phyloP scores from a whole-genome alignment of 2,797 vertebrate genomes.

The Pangasius larnaudii region DNA sequence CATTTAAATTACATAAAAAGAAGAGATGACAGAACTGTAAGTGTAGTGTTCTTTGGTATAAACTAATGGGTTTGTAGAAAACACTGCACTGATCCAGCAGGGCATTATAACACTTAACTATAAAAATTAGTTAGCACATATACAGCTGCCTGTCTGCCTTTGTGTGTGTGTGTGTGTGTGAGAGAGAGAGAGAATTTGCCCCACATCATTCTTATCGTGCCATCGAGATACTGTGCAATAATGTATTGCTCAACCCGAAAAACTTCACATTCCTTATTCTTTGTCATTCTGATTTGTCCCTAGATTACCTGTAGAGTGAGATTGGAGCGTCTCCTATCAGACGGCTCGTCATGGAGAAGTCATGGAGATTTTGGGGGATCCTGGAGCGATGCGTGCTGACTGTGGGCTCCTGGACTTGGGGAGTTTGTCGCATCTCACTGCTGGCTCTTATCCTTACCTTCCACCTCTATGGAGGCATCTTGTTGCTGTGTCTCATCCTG shows the following conservation, averaged over 20 bases:
- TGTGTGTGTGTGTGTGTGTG: not conserved
- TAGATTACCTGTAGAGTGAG: slow-evolving; percentile 45
- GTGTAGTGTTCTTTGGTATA: not conserved
- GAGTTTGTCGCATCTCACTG: slow-evolving; percentile 92
- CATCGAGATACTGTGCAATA: not conserved
- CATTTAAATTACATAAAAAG: not conserved
- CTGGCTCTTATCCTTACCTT: slow-evolving; percentile 97
- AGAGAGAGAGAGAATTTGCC: not conserved
- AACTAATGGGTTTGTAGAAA: not conserved
- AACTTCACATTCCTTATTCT: not conserved
- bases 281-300: slow-evolving; percentile 17
- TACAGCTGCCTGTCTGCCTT: not conserved
- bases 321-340: slow-evolving; percentile 42
- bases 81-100: not conserved
- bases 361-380: slow-evolving; percentile 91
- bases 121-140: not conserved
- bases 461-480: slow-evolving; percentile 91
- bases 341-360: slow-evolving; percentile 88
- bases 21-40: not conserved
- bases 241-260: not conserved
- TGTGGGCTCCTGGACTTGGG: slow-evolving; percentile 93
- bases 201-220: not conserved
- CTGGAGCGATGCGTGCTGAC: slow-evolving; percentile 87
- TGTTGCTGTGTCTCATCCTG: slow-evolving; percentile 90
- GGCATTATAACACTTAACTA: not conserved